Percentiles rank a stretch among this genome's conserved stretches.
These are phyloP conservation scores for Odontesthes bonariensis DNA, from an alignment of 2,113 vertebrate genomes.

Conservation along the genomic window DNA sequence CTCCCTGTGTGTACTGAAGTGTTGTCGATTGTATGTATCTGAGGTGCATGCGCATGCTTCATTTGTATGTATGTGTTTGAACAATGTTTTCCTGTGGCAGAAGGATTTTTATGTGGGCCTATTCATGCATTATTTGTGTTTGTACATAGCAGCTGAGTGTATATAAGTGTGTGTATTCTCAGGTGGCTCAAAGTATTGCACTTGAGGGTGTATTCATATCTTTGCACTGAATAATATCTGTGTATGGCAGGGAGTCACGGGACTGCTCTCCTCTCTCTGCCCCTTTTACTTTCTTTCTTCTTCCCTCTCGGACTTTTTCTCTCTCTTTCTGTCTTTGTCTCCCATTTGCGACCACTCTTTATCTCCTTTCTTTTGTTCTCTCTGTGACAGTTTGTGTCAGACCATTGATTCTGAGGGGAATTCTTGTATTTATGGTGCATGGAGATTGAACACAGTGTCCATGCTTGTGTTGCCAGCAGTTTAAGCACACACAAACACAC, in stretches of 20 bases:
- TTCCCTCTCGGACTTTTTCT: slow-evolving; percentile 25
- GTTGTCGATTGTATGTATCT: slow-evolving; percentile 16
- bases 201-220: slow-evolving; percentile 60
- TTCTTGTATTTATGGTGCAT: slow-evolving; percentile 31
- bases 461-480: slow-evolving; percentile 22
- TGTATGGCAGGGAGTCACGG: slow-evolving; percentile 54
- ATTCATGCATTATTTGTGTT: slow-evolving; percentile 27
- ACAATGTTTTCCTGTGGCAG: slow-evolving; percentile 6
- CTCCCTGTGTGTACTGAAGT: background rate
- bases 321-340: slow-evolving; percentile 23
- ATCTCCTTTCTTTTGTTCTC: background rate
- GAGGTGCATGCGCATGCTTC: background rate
- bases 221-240: slow-evolving; percentile 68
- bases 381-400: slow-evolving; percentile 13
- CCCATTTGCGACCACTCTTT: slow-evolving; percentile 7
- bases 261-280: slow-evolving; percentile 24
- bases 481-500: slow-evolving; percentile 16
- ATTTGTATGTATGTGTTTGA: slow-evolving; percentile 19
- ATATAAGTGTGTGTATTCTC: slow-evolving; percentile 48
- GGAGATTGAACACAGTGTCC: slow-evolving; percentile 45
- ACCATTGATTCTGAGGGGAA: slow-evolving; percentile 41
- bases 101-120: slow-evolving; percentile 1
- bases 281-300: slow-evolving; percentile 9
- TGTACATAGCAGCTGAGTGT: slow-evolving; percentile 9
- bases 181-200: slow-evolving; percentile 59